Conservation (phyloP, 2,797 vertebrate genomes). For the Halcyon smyrnensis region DNA sequence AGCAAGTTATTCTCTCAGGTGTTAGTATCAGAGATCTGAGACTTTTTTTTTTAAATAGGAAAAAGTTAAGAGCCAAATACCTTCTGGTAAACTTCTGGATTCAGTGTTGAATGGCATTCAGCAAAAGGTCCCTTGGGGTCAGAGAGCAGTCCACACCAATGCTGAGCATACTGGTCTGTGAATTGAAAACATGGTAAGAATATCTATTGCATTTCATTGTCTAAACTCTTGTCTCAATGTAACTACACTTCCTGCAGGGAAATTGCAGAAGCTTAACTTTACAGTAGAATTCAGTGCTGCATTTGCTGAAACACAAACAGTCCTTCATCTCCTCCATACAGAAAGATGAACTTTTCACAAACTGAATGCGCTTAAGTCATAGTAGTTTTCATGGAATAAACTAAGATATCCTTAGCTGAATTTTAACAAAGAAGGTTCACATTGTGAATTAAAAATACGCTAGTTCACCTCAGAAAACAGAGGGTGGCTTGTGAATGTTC, state of each 20-base stretch:
- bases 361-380: not conserved
- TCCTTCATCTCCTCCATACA: not conserved
- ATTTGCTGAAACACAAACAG: not conserved
- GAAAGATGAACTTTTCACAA: not conserved
- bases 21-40: not conserved
- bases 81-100: conserved; percentile 80
- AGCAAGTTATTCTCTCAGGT: not conserved
- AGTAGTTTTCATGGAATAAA: not conserved
- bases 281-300: not conserved
- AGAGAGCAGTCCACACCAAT: conserved; percentile 86
- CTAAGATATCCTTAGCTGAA: not conserved
- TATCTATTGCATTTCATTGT: not conserved
- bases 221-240: not conserved
- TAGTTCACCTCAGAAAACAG: not conserved
- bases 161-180: conserved; percentile 87
- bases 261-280: not conserved
- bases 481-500: not conserved
- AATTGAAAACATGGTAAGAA: not conserved
- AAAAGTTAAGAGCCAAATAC: conserved; percentile 64
- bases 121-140: conserved; percentile 81
- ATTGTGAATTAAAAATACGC: not conserved
- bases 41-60: not conserved
- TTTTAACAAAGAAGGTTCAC: not conserved
- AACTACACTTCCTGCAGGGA: not conserved
- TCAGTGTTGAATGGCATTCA: conserved; percentile 83